These are phyloP conservation scores for Ophion slaviceki DNA, from an alignment of 2,888 invertebrate species.

Conservation along the genomic window DNA sequence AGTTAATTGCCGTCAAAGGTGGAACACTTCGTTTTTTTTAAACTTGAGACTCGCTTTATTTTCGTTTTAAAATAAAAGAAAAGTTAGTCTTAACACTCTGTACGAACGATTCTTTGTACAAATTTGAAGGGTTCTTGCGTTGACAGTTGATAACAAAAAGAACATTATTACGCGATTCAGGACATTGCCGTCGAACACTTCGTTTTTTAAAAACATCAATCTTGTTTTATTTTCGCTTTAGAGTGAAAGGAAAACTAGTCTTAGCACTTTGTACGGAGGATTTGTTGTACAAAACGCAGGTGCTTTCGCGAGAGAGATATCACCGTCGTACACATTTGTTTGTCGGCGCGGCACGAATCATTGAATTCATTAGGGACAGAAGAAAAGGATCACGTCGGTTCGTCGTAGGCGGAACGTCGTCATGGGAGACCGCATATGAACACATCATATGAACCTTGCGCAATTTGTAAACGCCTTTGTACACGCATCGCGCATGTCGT, in stretches of 20 bases:
- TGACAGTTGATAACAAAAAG: too few relatives aligned
- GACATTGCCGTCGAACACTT: too few relatives aligned
- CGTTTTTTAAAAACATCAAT: too few relatives aligned
- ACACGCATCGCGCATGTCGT: not conserved
- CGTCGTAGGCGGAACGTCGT: constrained; percentile 1
- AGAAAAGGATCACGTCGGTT: not conserved
- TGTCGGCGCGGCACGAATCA: not conserved
- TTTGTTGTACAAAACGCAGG: not conserved
- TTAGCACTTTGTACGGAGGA: too few relatives aligned
- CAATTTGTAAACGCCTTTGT: not conserved
- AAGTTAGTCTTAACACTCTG: too few relatives aligned
- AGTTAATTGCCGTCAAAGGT: not conserved
- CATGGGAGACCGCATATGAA: not conserved
- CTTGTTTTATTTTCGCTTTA: too few relatives aligned
- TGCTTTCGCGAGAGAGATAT: not conserved
- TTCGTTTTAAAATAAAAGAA: not conserved
- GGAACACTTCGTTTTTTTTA: not conserved
- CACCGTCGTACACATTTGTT: not conserved
- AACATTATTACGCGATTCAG: too few relatives aligned
- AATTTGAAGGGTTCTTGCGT: too few relatives aligned
- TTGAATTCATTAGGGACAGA: not conserved
- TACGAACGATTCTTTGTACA: too few relatives aligned
- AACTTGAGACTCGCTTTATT: not conserved
- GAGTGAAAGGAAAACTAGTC: too few relatives aligned
- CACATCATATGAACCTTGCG: not conserved